These are phyloP conservation scores for Drosophila ezoana DNA, from an alignment of 2,888 invertebrate species.

Conservation along the genomic window DNA sequence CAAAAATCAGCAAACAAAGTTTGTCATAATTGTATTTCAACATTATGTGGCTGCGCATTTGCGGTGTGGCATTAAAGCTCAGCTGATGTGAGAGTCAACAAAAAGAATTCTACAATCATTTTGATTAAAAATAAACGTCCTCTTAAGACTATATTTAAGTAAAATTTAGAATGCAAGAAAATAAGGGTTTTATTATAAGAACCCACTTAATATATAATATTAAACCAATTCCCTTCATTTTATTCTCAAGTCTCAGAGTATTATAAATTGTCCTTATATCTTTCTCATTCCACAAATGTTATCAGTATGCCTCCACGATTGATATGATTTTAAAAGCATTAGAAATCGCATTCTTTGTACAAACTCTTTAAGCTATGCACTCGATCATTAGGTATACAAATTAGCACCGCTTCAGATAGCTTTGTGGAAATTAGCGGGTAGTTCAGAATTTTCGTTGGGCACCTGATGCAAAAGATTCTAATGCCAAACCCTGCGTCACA, in stretches of 20 bases:
- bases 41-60: background rate
- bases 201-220: no score
- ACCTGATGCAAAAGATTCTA: slow-evolving; percentile 21
- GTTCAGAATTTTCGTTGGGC: slow-evolving; percentile 42
- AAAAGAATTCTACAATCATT: no score
- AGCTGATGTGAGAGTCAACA: background rate
- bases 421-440: slow-evolving; percentile 63
- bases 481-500: background rate
- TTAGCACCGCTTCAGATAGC: slow-evolving; percentile 50
- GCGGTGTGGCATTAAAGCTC: background rate
- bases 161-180: background rate
- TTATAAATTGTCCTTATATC: no score
- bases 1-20: slow-evolving; percentile 3
- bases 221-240: no score
- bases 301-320: no score
- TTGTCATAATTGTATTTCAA: slow-evolving; percentile 21
- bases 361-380: background rate
- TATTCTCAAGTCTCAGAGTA: no score
- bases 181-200: no score
- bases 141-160: background rate
- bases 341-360: background rate
- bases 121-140: background rate
- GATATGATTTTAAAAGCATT: background rate
- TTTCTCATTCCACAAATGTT: no score
- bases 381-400: slow-evolving; percentile 30